Base-by-base conservation (phyloP, 2,888 invertebrate genomes). In the Trachelus tabidus region DNA sequence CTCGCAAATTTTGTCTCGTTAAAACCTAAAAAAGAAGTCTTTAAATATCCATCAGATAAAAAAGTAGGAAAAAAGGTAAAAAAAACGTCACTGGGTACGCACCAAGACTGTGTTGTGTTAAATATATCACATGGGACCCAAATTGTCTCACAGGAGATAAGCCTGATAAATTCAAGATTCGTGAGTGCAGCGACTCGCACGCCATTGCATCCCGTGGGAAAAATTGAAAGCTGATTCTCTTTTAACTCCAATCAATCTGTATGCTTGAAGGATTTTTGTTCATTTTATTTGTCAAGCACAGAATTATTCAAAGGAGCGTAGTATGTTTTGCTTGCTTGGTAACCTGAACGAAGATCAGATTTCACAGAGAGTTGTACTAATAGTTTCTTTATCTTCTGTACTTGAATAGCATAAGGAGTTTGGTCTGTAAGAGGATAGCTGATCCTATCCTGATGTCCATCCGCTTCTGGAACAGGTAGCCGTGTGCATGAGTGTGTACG, bases 301-400 rank as follows among this genome's bases (percentile, higher is more conserved):
- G 6, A 40, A 15, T 15, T 40, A 40, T 40, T 56, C 1, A 1
- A 56, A 56, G 40, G 2, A 40, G 23, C 23, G 23, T 9, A 23
- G 6, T 56, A 23, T 23, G 15, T 56, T 56, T 56, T 56, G 23
- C 23, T 56, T 23, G 15, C 40, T 23, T 56, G 23, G 40, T 56
- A 23, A 56, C 40, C 40, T 23, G 40, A 56, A 56, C 40, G 4
- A 56, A 23, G 40, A 56, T 56, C 40, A 23, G 40, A 76, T 79
- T 82, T 80, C 81, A 68, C 68, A 15, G 15, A 80, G 80, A 83
- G 77, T 79, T 78, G 79, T 81, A 80, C 68, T 77, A 81, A 82
- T 56, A 56, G 40, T 56, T 56, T 23, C 40, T 56, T 56, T 56
- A 56, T 56, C 40, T 23, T 23, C 15, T 23, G 40, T 56, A 56